phyloP scores from a whole-genome alignment of 2,113 vertebrate species.

The Strix uralensis region DNA sequence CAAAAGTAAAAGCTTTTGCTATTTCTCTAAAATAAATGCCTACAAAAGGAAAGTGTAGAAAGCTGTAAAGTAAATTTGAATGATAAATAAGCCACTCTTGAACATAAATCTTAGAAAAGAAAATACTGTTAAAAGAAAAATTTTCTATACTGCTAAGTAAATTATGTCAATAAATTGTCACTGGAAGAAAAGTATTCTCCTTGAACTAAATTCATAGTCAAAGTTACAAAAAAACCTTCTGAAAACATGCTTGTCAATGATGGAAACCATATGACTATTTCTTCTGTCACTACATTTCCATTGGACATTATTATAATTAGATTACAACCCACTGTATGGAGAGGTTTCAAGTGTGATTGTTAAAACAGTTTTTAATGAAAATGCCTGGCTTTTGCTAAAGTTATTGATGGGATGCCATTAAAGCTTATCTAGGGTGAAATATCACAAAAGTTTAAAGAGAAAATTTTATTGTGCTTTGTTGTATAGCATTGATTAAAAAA shows the following conservation, averaged over 20 bases:
- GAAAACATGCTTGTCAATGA: conserved; percentile 61
- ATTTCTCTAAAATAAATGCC: conserved; percentile 46
- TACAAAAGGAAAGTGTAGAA: conserved; percentile 52
- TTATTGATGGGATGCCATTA: not conserved
- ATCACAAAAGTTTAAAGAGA: not conserved
- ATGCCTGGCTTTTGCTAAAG: not conserved
- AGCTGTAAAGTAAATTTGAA: conserved; percentile 48
- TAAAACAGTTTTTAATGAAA: conserved; percentile 1
- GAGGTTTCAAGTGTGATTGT: conserved; percentile 15
- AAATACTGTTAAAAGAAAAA: conserved; percentile 66
- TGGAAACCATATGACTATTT: conserved; percentile 40
- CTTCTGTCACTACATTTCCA: conserved; percentile 31
- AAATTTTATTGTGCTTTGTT: not conserved
- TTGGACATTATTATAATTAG: conserved; percentile 19
- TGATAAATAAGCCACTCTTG: conserved; percentile 24
- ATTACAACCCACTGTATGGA: not conserved
- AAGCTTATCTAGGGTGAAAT: not conserved
- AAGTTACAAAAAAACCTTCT: conserved; percentile 41
- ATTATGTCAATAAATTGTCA: conserved; percentile 52
- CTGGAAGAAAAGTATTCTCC: conserved; percentile 36
- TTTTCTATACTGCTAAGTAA: conserved; percentile 52
- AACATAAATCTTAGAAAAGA: conserved; percentile 56
- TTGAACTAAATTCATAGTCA: conserved; percentile 52
- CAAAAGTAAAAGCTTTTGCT: conserved; percentile 43
- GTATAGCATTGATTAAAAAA: not conserved